Base-by-base conservation (phyloP, 2,113 vertebrate species). In the Collichthys lucidus region DNA sequence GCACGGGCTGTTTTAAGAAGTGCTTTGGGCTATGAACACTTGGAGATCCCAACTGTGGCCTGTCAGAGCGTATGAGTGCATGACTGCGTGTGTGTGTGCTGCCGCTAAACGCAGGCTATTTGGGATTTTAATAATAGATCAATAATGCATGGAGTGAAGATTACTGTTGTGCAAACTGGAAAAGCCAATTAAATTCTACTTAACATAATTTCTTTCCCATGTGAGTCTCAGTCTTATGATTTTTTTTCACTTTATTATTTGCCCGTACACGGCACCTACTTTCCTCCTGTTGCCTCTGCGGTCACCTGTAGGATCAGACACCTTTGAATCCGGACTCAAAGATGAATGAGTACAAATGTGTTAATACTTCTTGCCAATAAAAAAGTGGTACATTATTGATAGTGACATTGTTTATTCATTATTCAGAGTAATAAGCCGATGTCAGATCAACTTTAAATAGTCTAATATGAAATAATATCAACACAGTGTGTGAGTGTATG, bases 101-200 rank as follows among this genome's bases (percentile, higher is more conserved):
- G 49, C 66, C 35, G 24, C 69, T 91, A 81, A 88, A 88, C 71
- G 59, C 80, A 78, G 59, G 44, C 85, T 86, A 80, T 88, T 88
- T 84, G 59, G 61, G 29, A 78, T 74, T 83, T 87, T 80, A 91
- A 78, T 75, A 85, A 84, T 59, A 72, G 77, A 92, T 93, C 90
- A 91, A 92, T 93, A 91, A 86, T 89, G 86, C 75, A 89, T 90
- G 69, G 42, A 68, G 80, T 84, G 60, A 83, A 89, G 77, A 91
- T 79, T 85, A 81, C 47, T 79, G 20, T 29, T 46, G 63, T 67
- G 60, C 62, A 80, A 84, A 85, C 66, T 57, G 69, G 66, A 57
- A 84, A 74, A 61, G 79, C 88, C 82, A 92, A 86, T 88, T 87
- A 89, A 87, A 80, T 60, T 77, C 49, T 44, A 69, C 40, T 86